These are phyloP conservation scores for Caenorhabditis brenneri DNA, from an alignment of 1,140 invertebrate genomes.

Conservation along the genomic window DNA sequence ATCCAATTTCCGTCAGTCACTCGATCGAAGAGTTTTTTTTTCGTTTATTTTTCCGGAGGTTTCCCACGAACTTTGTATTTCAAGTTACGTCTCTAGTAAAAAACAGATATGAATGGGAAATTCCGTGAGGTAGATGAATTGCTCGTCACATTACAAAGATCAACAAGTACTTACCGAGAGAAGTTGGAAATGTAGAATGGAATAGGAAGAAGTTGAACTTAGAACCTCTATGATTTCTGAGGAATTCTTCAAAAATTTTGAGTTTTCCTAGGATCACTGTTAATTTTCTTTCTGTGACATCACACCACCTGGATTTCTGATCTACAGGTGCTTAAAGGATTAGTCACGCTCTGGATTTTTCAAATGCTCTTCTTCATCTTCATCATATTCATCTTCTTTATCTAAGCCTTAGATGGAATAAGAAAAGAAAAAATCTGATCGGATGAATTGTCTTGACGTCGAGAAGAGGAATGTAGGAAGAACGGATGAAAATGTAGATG, in stretches of 20 bases:
- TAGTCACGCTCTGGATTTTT: conserved; percentile 27
- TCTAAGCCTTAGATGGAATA: not conserved
- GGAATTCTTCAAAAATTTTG: too few relatives aligned
- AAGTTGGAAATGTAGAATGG: too few relatives aligned
- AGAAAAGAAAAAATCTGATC: not conserved
- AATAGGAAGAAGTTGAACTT: too few relatives aligned
- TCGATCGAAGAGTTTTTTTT: not conserved
- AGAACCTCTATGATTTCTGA: too few relatives aligned
- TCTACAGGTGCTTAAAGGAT: conserved; percentile 25
- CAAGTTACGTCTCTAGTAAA: not conserved
- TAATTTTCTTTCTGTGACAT: not conserved
- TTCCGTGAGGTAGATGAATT: too few relatives aligned
- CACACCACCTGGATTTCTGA: conserved; percentile 7
- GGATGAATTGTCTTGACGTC: conserved; percentile 12
- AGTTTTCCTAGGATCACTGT: not conserved
- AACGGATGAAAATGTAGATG: not conserved
- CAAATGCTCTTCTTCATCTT: not conserved
- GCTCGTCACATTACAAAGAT: too few relatives aligned
- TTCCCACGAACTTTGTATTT: conserved; percentile 25
- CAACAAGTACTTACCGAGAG: too few relatives aligned
- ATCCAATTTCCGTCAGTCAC: conserved; percentile 11
- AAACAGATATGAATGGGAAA: too few relatives aligned
- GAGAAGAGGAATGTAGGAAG: not conserved
- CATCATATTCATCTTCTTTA: not conserved
- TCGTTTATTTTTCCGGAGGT: not conserved